These are phyloP conservation scores for Aradus depressus DNA, from an alignment of 2,888 invertebrate genomes.

Conservation along the genomic window DNA sequence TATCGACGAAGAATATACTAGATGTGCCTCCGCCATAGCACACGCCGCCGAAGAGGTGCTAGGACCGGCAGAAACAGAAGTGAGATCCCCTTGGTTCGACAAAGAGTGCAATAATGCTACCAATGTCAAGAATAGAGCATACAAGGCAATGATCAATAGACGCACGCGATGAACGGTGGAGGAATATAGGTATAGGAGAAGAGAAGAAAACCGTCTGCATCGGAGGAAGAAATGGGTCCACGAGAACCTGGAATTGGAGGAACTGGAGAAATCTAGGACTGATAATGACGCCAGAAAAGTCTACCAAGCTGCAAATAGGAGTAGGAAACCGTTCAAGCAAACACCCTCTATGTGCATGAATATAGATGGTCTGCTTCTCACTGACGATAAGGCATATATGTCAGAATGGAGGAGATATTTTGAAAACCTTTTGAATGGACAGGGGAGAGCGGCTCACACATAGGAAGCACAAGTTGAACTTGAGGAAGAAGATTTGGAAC, in stretches of 20 bases:
- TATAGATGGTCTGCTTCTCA: neutral
- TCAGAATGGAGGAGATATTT: neutral
- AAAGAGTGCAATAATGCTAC: too few relatives aligned
- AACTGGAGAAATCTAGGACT: constrained; percentile 1
- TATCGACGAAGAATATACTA: too few relatives aligned
- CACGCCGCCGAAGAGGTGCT: too few relatives aligned
- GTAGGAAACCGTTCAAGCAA: neutral
- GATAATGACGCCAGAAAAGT: neutral
- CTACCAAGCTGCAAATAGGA: neutral
- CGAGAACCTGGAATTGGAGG: neutral
- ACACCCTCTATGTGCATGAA: neutral
- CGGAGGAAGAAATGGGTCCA: neutral
- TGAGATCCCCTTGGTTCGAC: too few relatives aligned
- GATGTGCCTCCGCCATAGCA: too few relatives aligned
- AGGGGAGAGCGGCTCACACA: neutral
- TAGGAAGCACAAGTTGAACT: neutral
- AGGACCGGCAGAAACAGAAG: too few relatives aligned
- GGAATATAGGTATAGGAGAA: neutral
- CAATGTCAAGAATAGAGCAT: too few relatives aligned
- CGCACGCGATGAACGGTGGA: neutral
- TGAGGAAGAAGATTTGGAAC: neutral
- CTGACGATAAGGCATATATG: neutral
- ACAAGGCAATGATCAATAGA: too few relatives aligned
- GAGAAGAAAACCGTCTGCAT: neutral
- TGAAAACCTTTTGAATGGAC: neutral